These are phyloP conservation scores for Microcebus jonahi DNA, from an alignment of 2,113 vertebrate genomes.

Conservation along the genomic window DNA sequence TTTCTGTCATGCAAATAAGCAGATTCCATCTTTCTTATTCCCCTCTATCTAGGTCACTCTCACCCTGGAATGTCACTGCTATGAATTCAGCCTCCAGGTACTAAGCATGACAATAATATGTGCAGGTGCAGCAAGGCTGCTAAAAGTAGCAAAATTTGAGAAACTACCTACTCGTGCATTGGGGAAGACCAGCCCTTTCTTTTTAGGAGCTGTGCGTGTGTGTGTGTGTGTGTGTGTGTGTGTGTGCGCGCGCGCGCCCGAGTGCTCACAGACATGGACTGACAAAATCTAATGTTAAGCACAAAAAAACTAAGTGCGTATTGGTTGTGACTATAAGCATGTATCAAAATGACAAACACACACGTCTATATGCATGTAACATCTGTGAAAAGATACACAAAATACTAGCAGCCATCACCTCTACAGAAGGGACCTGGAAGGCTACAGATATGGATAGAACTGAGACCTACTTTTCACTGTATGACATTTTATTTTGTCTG, in stretches of 20 bases:
- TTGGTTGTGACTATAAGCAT: accelerated
- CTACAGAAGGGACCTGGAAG: no score
- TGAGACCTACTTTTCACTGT: no score
- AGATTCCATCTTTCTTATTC: neutral
- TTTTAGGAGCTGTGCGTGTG: neutral
- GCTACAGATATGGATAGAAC: accelerated
- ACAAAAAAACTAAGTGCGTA: neutral
- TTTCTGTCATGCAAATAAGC: neutral
- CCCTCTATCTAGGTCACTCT: neutral
- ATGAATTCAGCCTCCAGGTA: neutral
- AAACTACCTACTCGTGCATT: accelerated
- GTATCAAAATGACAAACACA: neutral
- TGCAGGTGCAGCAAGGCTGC: neutral
- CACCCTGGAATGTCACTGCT: neutral
- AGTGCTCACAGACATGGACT: neutral
- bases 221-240: neutral
- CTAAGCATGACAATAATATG: neutral
- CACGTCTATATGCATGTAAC: no score
- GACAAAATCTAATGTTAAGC: no score
- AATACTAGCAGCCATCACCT: neutral
- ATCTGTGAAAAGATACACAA: neutral
- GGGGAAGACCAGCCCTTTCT: no score
- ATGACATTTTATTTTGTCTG: neutral
- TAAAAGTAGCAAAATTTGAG: neutral
- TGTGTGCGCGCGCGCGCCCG: neutral